Conservation (phyloP, 2,888 invertebrate genomes). For the Chymomyza caudatula region DNA sequence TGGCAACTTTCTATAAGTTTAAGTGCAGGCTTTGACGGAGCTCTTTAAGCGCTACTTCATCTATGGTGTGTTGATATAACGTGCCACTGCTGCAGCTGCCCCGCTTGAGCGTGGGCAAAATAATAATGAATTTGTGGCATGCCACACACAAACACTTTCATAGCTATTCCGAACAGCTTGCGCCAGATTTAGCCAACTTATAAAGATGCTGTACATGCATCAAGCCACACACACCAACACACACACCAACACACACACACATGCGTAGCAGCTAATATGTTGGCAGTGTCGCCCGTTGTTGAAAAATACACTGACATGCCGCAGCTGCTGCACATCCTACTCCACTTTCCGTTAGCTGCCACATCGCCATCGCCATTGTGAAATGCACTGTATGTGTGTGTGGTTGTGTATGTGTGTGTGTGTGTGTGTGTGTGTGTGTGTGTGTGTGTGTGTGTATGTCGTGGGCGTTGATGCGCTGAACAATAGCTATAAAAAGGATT, state of each 20-base stretch:
- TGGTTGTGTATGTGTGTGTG: constrained; percentile 26
- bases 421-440: not conserved
- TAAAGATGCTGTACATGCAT: constrained; percentile 66
- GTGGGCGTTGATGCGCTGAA: constrained; percentile 64
- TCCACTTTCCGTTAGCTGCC: not conserved
- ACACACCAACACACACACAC: not conserved
- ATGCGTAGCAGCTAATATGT: constrained; percentile 65
- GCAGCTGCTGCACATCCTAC: not conserved
- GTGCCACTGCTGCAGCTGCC: constrained; percentile 17
- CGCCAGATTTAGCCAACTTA: constrained; percentile 60
- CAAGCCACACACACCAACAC: constrained; percentile 13
- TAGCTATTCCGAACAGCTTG: constrained; percentile 38
- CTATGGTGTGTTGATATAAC: not conserved
- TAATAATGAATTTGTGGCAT: constrained; percentile 71
- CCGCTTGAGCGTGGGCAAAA: constrained; percentile 40
- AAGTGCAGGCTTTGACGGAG: not conserved
- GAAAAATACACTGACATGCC: constrained; percentile 71
- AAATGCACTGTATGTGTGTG: constrained; percentile 47
- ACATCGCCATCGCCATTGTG: constrained; percentile 39
- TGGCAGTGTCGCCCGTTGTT: constrained; percentile 58
- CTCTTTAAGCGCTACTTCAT: not conserved
- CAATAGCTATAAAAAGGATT: constrained; percentile 70
- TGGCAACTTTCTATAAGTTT: not conserved
- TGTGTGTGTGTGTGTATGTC: not conserved
- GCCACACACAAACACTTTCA: constrained; percentile 64